phyloP scores from a whole-genome alignment of 1,140 invertebrate genomes.

The Trichonephila inaurata region DNA sequence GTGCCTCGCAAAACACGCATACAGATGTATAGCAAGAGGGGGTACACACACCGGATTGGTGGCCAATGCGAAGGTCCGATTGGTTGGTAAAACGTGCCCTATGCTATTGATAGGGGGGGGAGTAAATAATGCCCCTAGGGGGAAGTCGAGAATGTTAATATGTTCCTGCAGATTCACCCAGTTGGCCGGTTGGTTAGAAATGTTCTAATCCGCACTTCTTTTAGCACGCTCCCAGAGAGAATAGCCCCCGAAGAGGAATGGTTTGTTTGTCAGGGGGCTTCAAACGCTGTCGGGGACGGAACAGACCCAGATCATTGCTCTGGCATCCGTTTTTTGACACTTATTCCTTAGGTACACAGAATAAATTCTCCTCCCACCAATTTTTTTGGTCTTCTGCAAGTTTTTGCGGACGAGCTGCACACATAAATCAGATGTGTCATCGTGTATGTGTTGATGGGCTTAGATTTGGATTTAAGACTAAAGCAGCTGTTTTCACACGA shows the following conservation, averaged over 20 bases:
- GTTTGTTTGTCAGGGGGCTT: conserved; percentile 65
- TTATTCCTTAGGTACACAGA: conserved; percentile 72
- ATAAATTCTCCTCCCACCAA: conserved; percentile 55
- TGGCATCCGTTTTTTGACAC: conserved; percentile 70
- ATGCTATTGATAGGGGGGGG: conserved; percentile 61
- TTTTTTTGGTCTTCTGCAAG: conserved; percentile 44
- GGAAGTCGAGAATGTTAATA: conserved; percentile 73
- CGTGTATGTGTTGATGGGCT: conserved; percentile 34
- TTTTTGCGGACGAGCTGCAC: conserved; percentile 18
- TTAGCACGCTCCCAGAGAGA: conserved; percentile 59
- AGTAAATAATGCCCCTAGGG: conserved; percentile 69
- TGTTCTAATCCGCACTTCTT: conserved; percentile 72
- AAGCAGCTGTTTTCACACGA: conserved; percentile 7
- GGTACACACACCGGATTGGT: conserved; percentile 57
- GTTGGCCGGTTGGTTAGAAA: conserved; percentile 70
- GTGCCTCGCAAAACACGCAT: conserved; percentile 66
- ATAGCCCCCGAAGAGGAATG: conserved; percentile 60
- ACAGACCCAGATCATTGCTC: background rate
- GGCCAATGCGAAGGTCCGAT: background rate
- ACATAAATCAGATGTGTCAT: conserved; percentile 49
- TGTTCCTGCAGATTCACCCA: conserved; percentile 69
- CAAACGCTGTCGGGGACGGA: conserved; percentile 41
- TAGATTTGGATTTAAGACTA: conserved; percentile 37
- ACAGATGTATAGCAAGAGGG: conserved; percentile 70
- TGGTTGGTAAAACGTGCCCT: conserved; percentile 72